These are phyloP conservation scores for Apis laboriosa DNA, from an alignment of 1,140 invertebrate genomes.

Conservation along the genomic window DNA sequence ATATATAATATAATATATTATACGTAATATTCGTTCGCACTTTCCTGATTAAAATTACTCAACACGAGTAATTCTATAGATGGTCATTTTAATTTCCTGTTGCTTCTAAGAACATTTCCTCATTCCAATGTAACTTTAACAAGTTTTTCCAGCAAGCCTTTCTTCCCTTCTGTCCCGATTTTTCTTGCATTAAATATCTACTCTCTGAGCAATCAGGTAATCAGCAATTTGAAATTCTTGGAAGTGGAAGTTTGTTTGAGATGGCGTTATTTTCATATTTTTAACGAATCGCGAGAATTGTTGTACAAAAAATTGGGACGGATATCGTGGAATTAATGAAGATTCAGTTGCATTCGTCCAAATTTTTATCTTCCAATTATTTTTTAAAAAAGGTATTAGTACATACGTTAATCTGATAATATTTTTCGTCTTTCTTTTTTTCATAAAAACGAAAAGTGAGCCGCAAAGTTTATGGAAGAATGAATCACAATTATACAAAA, in stretches of 20 bases:
- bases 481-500: too few species aligned
- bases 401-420: too few species aligned
- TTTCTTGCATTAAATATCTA: not conserved
- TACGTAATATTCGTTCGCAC: not conserved
- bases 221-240: conserved; percentile 11
- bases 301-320: not conserved
- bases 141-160: not conserved
- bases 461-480: too few species aligned
- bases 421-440: too few species aligned
- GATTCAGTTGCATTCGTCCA: not conserved
- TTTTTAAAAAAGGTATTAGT: not conserved
- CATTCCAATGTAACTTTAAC: not conserved
- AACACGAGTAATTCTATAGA: not conserved
- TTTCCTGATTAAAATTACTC: not conserved
- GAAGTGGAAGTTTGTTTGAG: not conserved
- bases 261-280: not conserved
- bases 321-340: not conserved
- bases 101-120: not conserved
- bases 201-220: conserved; percentile 14
- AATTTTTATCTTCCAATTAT: not conserved
- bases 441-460: too few species aligned
- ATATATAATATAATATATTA: not conserved
- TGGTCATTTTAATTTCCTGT: not conserved
- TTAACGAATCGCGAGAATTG: not conserved
- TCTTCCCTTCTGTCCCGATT: not conserved